phyloP scores from a whole-genome alignment of 2,888 invertebrate species.

The Pristionchus maxplancki region DNA sequence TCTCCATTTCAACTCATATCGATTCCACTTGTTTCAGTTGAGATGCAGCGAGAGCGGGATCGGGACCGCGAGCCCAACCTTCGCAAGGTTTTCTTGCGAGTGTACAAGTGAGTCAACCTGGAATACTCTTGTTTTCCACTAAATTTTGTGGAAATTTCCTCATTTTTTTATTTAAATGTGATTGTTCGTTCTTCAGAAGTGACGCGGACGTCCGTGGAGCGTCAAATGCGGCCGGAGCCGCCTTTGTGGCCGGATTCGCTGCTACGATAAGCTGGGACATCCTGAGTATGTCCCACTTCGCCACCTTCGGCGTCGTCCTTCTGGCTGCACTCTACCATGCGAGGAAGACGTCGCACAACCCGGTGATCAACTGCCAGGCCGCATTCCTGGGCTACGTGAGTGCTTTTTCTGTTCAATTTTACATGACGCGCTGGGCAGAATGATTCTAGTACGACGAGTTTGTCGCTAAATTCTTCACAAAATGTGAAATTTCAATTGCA shows the following conservation, averaged over 20 bases:
- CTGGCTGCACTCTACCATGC: constrained; percentile 11
- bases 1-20: background rate
- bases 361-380: constrained; percentile 25
- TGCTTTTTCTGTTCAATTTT: background rate
- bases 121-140: background rate
- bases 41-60: constrained; percentile 40
- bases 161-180: background rate
- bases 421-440: too few species aligned
- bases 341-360: background rate
- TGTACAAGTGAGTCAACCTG: constrained; percentile 7
- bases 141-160: background rate
- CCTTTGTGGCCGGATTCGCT: constrained; percentile 8
- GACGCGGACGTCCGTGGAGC: constrained; percentile 45
- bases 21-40: background rate
- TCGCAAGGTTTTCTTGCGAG: constrained; percentile 2
- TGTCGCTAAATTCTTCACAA: background rate
- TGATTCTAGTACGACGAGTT: too few species aligned
- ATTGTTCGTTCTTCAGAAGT: background rate
- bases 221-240: background rate
- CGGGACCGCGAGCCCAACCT: constrained; percentile 34
- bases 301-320: constrained; percentile 11
- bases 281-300: background rate
- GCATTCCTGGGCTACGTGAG: constrained; percentile 33
- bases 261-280: background rate
- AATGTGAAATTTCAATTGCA: background rate